Percentiles rank a stretch among this genome's conserved stretches.
Conservation (phyloP, 2,888 invertebrate species). For the Netelia inedita region DNA sequence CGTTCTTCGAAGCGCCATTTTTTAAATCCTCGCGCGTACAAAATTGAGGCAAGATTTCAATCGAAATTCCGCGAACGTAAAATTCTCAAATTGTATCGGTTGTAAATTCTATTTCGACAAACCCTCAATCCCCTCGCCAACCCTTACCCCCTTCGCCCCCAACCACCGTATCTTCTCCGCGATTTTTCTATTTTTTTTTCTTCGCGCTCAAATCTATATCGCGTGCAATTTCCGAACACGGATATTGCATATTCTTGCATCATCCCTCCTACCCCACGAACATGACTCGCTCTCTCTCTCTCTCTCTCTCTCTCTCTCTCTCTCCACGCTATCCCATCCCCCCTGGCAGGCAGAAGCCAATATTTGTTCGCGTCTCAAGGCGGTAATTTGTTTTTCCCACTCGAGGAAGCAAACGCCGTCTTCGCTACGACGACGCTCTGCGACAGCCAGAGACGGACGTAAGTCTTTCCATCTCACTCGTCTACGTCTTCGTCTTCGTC, state of each 20-base stretch:
- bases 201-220: constrained; percentile 35
- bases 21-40: not conserved
- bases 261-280: not conserved
- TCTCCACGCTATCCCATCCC: constrained; percentile 50
- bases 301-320: constrained; percentile 25
- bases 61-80: not conserved
- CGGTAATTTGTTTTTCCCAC: constrained; percentile 78
- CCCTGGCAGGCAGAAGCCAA: constrained; percentile 70
- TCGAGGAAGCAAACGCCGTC: constrained; percentile 69
- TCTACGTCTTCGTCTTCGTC: constrained; percentile 21
- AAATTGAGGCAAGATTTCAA: not conserved
- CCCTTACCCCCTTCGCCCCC: too few relatives aligned
- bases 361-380: constrained; percentile 74
- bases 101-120: not conserved
- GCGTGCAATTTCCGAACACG: constrained; percentile 60
- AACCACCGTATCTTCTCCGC: not conserved
- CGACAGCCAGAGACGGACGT: constrained; percentile 46
- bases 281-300: not conserved
- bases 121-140: too few relatives aligned
- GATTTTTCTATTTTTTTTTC: not conserved
- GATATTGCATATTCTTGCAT: constrained; percentile 41
- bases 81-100: not conserved
- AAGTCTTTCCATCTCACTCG: not conserved
- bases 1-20: constrained; percentile 30
- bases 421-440: constrained; percentile 51